phyloP scores from a whole-genome alignment of 2,888 invertebrate species.

The Microctonus hyperodae region DNA sequence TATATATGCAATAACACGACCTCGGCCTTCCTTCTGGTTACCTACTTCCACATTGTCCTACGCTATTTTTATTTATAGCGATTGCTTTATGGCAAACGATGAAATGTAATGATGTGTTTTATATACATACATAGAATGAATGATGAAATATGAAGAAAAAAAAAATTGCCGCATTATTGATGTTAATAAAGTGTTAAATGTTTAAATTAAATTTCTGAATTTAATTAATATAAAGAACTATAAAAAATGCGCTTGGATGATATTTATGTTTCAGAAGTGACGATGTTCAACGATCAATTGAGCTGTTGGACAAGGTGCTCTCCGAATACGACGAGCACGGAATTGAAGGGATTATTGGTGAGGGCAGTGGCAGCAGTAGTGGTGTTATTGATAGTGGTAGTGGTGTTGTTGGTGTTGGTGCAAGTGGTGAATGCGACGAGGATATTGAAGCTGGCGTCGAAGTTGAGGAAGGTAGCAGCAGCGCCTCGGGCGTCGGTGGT shows the following conservation, averaged over 20 bases:
- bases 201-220: neutral
- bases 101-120: neutral
- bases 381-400: conserved; percentile 62
- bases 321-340: conserved; percentile 88
- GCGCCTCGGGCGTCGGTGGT: conserved; percentile 33
- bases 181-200: conserved; percentile 9
- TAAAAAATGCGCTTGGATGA: conserved; percentile 28
- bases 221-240: conserved; percentile 21
- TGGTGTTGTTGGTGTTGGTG: conserved; percentile 50
- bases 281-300: conserved; percentile 88
- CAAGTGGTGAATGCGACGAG: conserved; percentile 4
- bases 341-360: conserved; percentile 66
- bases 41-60: conserved; percentile 5
- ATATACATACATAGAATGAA: neutral
- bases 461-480: conserved; percentile 37
- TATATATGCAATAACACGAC: conserved; percentile 33
- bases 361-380: conserved; percentile 64
- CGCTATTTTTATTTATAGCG: conserved; percentile 13
- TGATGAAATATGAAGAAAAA: too few species aligned
- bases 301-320: conserved; percentile 86
- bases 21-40: conserved; percentile 19
- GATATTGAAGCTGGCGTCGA: conserved; percentile 52
- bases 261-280: conserved; percentile 73
- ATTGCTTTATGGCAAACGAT: neutral
- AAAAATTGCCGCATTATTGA: too few species aligned